phyloP scores from a whole-genome alignment of 2,113 vertebrate species.

The Carassius auratus region DNA sequence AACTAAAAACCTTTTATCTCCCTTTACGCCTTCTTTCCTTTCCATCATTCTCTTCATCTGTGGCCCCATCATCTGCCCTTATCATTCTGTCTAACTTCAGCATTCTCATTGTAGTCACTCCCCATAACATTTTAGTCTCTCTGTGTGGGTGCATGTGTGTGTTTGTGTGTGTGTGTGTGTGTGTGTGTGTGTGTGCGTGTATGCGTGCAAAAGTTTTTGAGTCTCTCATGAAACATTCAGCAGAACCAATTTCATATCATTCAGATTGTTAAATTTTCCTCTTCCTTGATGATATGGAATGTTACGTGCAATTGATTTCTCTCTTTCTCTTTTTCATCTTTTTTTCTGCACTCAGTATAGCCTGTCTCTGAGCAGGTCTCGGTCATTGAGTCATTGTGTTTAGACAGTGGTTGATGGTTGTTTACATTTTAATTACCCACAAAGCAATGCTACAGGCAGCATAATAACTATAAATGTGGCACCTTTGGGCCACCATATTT shows the following conservation, averaged over 20 bases:
- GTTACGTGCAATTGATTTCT: constrained; percentile 21
- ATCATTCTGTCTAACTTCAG: background rate
- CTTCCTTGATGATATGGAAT: constrained; percentile 7
- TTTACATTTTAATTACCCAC: constrained; percentile 12
- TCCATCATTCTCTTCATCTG: background rate
- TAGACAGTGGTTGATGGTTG: background rate
- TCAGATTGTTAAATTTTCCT: constrained; percentile 7
- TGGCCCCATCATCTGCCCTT: background rate
- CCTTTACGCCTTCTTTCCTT: background rate
- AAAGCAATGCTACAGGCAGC: constrained; percentile 17
- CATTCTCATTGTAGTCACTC: constrained; percentile 1
- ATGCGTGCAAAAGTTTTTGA: background rate
- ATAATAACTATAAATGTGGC: background rate
- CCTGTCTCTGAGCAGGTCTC: constrained; percentile 14
- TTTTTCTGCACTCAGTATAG: constrained; percentile 17
- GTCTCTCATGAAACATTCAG: constrained; percentile 8
- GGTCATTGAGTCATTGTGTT: constrained; percentile 16
- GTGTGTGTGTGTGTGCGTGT: too few species aligned
- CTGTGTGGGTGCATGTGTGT: too few species aligned
- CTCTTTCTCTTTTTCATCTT: constrained; percentile 8
- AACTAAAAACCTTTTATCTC: background rate
- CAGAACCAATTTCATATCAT: constrained; percentile 18
- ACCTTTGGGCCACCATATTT: background rate
- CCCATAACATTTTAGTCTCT: background rate
- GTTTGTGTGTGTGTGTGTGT: too few species aligned